Conservation (phyloP, 2,888 invertebrate genomes). For the Flabesymbios commensalis region DNA sequence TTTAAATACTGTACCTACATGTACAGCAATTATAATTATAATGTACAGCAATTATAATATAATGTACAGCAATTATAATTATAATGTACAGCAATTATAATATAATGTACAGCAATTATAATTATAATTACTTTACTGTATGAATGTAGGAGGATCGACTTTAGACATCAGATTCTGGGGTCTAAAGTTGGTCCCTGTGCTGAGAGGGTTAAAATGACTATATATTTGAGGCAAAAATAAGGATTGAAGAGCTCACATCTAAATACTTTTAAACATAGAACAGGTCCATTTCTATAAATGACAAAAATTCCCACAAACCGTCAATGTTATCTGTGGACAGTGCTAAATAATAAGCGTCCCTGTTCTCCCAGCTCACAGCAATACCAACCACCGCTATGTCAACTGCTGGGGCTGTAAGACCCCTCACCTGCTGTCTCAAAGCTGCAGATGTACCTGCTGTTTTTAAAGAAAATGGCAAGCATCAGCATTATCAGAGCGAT, state of each 20-base stretch:
- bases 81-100: no score
- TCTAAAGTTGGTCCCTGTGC: no score
- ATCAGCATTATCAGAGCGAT: neutral
- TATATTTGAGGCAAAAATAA: no score
- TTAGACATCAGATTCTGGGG: no score
- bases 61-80: no score
- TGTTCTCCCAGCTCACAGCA: constrained; percentile 57
- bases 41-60: no score
- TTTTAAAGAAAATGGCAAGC: neutral
- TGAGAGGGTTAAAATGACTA: no score
- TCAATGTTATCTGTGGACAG: constrained; percentile 5
- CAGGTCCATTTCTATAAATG: neutral
- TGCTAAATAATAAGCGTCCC: constrained; percentile 57
- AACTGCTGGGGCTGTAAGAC: neutral
- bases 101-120: no score
- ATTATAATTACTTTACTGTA: no score
- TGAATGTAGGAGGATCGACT: no score
- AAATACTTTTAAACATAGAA: neutral
- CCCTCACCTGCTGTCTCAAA: neutral
- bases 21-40: no score
- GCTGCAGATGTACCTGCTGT: neutral
- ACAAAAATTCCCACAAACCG: constrained; percentile 1
- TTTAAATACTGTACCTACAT: no score
- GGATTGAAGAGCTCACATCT: neutral
- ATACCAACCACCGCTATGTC: constrained; percentile 51